Evolutionary conservation across 2,888 invertebrate species (phyloP), one percentile per base, ranked within the genome.

Genomic region (Heteropelma amictum): DNA sequence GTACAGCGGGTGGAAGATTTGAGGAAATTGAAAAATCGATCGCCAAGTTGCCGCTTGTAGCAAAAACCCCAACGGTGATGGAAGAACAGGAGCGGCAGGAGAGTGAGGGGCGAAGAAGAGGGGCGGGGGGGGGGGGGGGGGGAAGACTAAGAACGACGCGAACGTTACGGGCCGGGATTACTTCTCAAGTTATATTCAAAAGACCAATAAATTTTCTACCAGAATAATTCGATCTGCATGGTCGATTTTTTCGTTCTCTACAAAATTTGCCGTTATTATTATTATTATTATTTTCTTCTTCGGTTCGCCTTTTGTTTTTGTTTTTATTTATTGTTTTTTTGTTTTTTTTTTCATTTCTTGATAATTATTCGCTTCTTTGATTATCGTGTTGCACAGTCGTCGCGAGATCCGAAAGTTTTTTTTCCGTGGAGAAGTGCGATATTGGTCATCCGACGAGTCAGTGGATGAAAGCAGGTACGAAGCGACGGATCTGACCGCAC

Each of bases 361-460:
- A n/a, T n/a, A n/a, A 7, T 60, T 19, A 30, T 45, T 30, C 10
- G 56, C n/a, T 70, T 73, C 77, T 77, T 79, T 77, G 76, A 76
- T 69, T 54, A 72, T 70, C 73, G 42, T 49, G 14, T 47, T 14
- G 63, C 47, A 14, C 40, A 14, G 5, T 26, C 56, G 14, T 42
- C 23, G 14, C 7, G n/a, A 38, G 28, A 0, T 47, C 38, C 23
- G 47, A 35, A 7, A 56, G 12, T 4, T 47, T 8, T n/a, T 5
- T 10, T 47, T 17, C 7, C 26, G 30, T n/a, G 45, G 12, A 40
- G 10, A 40, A 7, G 3, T 14, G 38, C 21, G 17, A 17, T 26
- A 40, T 14, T 60, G 28, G 28, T 60, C 58, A 14, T 60, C 58
- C 10, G 28, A 28, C 35, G n/a, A 12, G 14, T 49, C 26, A 38